These are phyloP conservation scores for Champsocephalus gunnari DNA, from an alignment of 2,797 vertebrate species.

Conservation along the genomic window DNA sequence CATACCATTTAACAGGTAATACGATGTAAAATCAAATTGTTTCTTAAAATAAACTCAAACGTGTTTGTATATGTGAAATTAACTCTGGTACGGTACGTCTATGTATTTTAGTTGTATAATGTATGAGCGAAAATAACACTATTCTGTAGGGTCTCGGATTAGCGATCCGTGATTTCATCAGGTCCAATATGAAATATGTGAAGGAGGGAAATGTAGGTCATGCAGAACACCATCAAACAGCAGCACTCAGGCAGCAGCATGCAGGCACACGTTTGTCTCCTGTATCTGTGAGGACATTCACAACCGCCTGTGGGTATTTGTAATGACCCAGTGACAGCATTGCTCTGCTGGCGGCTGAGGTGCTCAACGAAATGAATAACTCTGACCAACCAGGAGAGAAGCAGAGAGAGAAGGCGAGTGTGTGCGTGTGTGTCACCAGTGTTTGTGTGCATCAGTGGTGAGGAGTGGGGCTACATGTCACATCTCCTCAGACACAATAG, in stretches of 20 bases:
- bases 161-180: constrained; percentile 51
- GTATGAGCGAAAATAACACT: constrained; percentile 22
- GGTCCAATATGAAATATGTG: constrained; percentile 44
- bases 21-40: background rate
- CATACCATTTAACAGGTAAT: background rate
- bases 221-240: constrained; percentile 58
- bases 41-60: background rate
- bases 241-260: constrained; percentile 46
- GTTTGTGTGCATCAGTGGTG: constrained; percentile 53
- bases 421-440: constrained; percentile 21
- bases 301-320: constrained; percentile 71
- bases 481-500: constrained; percentile 64
- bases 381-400: constrained; percentile 59
- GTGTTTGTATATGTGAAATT: background rate
- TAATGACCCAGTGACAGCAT: constrained; percentile 74
- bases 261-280: constrained; percentile 55
- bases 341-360: constrained; percentile 69
- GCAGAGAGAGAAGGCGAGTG: constrained; percentile 12
- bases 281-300: constrained; percentile 66
- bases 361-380: constrained; percentile 76
- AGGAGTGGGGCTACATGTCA: constrained; percentile 62
- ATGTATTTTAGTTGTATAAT: constrained; percentile 7
- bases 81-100: background rate
- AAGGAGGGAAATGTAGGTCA: constrained; percentile 72
- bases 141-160: constrained; percentile 24